phyloP scores from a whole-genome alignment of 2,113 vertebrate genomes.

The Plotosus lineatus region DNA sequence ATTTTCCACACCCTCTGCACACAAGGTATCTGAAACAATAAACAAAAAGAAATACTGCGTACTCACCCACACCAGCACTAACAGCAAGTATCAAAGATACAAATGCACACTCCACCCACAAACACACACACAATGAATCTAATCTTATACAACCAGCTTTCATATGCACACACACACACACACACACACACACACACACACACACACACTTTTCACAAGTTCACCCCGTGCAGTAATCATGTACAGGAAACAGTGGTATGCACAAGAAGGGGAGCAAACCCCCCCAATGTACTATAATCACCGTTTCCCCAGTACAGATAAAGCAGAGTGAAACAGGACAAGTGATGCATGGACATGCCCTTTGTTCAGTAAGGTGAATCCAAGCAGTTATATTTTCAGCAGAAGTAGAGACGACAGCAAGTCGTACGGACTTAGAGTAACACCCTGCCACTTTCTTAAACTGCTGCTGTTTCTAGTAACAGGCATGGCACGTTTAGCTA shows the following conservation, averaged over 20 bases:
- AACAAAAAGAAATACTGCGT: neutral
- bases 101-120: neutral
- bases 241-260: neutral
- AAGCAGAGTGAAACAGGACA: neutral
- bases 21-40: conserved; percentile 4
- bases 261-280: neutral
- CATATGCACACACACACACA: neutral
- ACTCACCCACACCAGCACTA: neutral
- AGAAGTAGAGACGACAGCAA: conserved; percentile 15
- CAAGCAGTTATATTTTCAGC: conserved; percentile 58
- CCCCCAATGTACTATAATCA: neutral
- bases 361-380: conserved; percentile 42
- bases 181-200: neutral
- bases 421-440: conserved; percentile 21
- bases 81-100: neutral
- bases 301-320: neutral
- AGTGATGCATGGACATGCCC: conserved; percentile 10
- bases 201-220: neutral
- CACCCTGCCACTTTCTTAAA: conserved; percentile 33
- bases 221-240: neutral
- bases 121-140: neutral
- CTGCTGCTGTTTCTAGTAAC: conserved; percentile 23
- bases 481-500: conserved; percentile 14
- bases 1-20: conserved; percentile 8
- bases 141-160: neutral